phyloP scores from a whole-genome alignment of 2,888 invertebrate species.

The Myathropa florea region DNA sequence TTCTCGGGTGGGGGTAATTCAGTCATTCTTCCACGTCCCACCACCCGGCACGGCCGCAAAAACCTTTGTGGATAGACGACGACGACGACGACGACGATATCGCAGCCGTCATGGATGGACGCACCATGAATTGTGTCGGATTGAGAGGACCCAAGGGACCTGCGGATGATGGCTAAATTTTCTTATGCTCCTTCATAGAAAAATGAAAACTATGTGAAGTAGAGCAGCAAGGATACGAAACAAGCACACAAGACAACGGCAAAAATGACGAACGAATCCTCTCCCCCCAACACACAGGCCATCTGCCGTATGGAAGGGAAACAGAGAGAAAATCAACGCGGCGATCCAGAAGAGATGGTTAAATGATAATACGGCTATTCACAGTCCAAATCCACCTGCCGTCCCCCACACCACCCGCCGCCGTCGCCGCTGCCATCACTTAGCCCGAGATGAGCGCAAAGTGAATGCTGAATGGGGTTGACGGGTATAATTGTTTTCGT shows the following conservation, averaged over 20 bases:
- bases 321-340: conserved; percentile 33
- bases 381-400: conserved; percentile 9
- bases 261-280: not conserved
- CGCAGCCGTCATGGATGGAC: conserved; percentile 29
- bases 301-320: no score
- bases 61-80: not conserved
- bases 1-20: not conserved
- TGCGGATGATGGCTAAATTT: conserved; percentile 1
- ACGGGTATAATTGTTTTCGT: conserved; percentile 66
- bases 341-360: conserved; percentile 58
- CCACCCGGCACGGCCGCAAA: not conserved
- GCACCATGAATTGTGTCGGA: conserved; percentile 29
- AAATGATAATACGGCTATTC: conserved; percentile 65
- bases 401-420: not conserved
- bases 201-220: conserved; percentile 1
- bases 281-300: no score
- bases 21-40: not conserved
- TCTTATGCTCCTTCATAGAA: conserved; percentile 15
- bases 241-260: not conserved
- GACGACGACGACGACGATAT: not conserved
- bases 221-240: conserved; percentile 16
- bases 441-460: conserved; percentile 2
- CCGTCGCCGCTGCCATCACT: not conserved
- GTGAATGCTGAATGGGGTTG: conserved; percentile 12
- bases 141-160: not conserved